These are phyloP conservation scores for Jaculus jaculus DNA, from an alignment of 2,113 vertebrate species.

Conservation along the genomic window DNA sequence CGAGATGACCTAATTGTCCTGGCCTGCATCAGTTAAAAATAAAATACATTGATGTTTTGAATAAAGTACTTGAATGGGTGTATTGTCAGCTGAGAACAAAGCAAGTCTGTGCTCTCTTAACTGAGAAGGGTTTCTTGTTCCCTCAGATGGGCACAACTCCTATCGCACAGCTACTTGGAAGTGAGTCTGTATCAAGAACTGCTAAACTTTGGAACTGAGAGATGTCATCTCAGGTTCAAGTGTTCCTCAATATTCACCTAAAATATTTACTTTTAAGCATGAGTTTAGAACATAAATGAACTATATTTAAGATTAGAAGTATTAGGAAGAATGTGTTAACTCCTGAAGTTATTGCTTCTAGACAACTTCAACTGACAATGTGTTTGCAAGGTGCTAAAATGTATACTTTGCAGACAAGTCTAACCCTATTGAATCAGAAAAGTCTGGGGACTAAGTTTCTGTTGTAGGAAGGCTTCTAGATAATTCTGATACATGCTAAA, in stretches of 20 bases:
- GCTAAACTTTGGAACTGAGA: not conserved
- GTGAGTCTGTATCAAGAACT: not conserved
- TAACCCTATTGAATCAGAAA: not conserved
- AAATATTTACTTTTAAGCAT: not conserved
- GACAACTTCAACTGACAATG: not conserved
- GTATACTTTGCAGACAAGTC: not conserved
- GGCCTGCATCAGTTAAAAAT: constrained; percentile 20
- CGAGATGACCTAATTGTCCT: not conserved
- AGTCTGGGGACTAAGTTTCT: not conserved
- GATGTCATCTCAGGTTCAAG: not conserved
- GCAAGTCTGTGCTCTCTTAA: not conserved
- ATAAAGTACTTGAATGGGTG: constrained; percentile 20
- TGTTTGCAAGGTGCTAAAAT: not conserved
- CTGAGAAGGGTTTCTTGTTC: constrained; percentile 33
- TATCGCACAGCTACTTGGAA: not conserved
- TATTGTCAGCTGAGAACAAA: constrained; percentile 39
- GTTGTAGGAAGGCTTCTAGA: not conserved
- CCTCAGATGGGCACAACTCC: not conserved
- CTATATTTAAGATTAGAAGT: not conserved
- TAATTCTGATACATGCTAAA: not conserved
- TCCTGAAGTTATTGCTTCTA: not conserved
- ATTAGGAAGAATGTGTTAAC: not conserved
- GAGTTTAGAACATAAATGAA: not conserved
- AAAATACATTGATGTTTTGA: constrained; percentile 1
- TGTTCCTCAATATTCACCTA: not conserved